Evolutionary conservation across 2,888 invertebrate genomes (phyloP), one percentile per base, ranked within the genome.

Genomic region (Busseola fusca): DNA sequence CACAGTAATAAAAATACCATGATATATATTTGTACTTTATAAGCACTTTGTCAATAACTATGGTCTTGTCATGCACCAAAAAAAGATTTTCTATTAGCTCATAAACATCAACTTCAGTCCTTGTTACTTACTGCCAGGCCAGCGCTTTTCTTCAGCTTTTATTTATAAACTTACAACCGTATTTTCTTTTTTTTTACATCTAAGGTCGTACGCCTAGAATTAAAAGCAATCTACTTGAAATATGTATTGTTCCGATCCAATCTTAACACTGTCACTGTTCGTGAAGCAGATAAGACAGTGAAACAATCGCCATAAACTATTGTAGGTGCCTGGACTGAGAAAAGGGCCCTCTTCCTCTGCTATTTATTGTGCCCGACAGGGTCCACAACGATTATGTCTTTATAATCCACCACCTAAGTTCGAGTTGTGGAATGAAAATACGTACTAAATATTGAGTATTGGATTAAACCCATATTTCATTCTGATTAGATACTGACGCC

Each of bases 11-110:
- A 54, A 56, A 42, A 42, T 60, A 74, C 30, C 25, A 30, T 37
- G 12, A 54, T 69, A 50, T 69, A 59, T 72, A 72, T 56, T 40
- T 54, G 27, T 40, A 75, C 34, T 54, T 60, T 72, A 72, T 59
- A 34, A 42, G 42, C 57, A 60, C 21, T 54, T 27, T 18, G 54
- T 60, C 62, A 30, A 58, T 62, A 71, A 12, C 52, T 10, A 54
- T 18, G 30, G 30, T 30, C 52, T 64, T 65, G 58, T 12, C 27
- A 18, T 58, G 37, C 45, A 42, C 48, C 63, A 78, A 70, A 74
- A 25, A 59, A 52, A 77, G 18, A n/a, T n/a, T 54, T 1, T 14
- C 7, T 45, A 45, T 45, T n/a, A 34, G 14, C 40, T 37, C 34
- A 6, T 27, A 42, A n/a, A 12, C 27, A 67, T 45, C 9, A 14